Percentiles rank a stretch among this genome's conserved stretches.
phyloP scores from a whole-genome alignment of 2,113 vertebrate species.

The Potamarius usumacintae region DNA sequence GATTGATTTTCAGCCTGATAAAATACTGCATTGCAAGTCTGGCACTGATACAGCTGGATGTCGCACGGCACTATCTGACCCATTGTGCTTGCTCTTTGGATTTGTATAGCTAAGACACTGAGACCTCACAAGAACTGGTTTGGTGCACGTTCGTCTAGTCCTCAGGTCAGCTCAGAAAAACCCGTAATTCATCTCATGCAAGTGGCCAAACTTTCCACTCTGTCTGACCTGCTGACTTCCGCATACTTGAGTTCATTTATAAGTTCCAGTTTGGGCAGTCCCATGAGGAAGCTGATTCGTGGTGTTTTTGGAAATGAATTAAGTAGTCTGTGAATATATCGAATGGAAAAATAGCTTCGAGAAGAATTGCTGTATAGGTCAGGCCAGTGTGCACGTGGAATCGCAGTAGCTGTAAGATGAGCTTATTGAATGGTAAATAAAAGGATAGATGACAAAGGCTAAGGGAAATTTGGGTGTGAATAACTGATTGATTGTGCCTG shows the following conservation, averaged over 20 bases:
- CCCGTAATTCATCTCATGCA: background rate
- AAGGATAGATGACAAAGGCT: background rate
- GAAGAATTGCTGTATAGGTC: background rate
- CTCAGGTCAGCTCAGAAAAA: background rate
- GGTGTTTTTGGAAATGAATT: slow-evolving; percentile 30
- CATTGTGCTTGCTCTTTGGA: background rate
- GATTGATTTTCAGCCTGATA: background rate
- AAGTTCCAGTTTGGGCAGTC: slow-evolving; percentile 5
- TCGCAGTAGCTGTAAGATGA: background rate
- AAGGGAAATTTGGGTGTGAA: background rate
- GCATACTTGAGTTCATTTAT: slow-evolving; percentile 7
- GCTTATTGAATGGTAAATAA: background rate
- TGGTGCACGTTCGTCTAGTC: slow-evolving; percentile 3
- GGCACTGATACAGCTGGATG: too few species aligned
- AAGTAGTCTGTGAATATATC: background rate
- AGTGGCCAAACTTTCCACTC: background rate
- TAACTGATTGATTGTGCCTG: background rate
- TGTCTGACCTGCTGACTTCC: background rate
- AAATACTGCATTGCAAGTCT: background rate
- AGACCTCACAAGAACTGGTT: slow-evolving; percentile 3
- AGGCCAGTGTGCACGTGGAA: background rate
- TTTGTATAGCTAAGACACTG: background rate
- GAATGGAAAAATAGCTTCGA: background rate
- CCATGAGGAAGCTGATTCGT: background rate
- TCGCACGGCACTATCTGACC: background rate